Percentiles rank a stretch among this genome's conserved stretches.
phyloP scores from a whole-genome alignment of 1,140 invertebrate genomes.

The Pantala flavescens region DNA sequence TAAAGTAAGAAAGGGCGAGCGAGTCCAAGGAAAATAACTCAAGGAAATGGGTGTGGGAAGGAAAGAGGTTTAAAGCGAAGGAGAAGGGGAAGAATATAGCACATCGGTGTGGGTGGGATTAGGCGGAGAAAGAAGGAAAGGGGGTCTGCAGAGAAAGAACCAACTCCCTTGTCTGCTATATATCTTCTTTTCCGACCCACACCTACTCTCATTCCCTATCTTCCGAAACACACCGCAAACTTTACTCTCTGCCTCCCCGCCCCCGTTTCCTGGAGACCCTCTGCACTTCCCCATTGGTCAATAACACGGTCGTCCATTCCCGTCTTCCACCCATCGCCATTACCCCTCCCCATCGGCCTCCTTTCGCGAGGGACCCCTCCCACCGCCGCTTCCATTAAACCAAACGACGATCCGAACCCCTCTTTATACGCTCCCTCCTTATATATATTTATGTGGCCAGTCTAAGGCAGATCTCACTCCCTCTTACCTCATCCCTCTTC shows the following conservation, averaged over 20 bases:
- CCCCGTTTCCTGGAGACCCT: background rate
- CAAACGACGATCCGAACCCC: background rate
- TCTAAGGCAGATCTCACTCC: background rate
- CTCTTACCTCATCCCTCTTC: background rate
- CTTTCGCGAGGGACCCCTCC: background rate
- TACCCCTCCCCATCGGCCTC: background rate
- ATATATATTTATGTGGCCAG: constrained; percentile 3
- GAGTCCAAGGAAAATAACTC: constrained; percentile 5
- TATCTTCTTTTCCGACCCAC: background rate
- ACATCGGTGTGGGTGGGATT: background rate
- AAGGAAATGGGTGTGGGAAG: background rate
- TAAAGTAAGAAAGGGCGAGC: background rate
- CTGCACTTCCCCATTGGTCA: constrained; percentile 2
- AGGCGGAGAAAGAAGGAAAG: background rate
- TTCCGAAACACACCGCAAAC: constrained; percentile 4
- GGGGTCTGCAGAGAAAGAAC: background rate
- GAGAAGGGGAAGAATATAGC: background rate
- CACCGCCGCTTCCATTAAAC: background rate
- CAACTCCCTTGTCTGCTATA: background rate
- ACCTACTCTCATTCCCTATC: background rate
- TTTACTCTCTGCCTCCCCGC: constrained; percentile 2
- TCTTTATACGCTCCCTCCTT: background rate
- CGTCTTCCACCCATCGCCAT: background rate
- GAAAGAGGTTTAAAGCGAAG: background rate
- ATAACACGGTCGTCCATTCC: constrained; percentile 8